Evolutionary conservation across 53 echinoderm and acorn worm genomes (phyloP).

Genomic region (Holothuria scabra): DNA sequence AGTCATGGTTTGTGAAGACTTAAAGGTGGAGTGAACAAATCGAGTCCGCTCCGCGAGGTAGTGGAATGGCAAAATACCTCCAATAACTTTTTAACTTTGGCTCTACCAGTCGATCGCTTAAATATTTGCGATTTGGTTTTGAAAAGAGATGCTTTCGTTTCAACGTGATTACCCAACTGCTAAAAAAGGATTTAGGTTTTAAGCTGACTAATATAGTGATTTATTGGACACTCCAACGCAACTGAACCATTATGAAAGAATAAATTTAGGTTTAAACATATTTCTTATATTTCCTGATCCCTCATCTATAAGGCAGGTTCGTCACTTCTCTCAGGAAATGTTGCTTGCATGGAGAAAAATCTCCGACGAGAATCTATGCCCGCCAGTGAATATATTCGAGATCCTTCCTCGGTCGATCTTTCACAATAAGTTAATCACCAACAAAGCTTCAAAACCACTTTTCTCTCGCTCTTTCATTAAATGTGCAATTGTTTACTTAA

Average conservation of each 20-base stretch:
- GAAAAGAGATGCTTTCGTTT: slow-evolving; percentile 20
- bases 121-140: background rate
- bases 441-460: background rate
- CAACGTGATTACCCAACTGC: slow-evolving; percentile 1
- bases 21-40: too few species aligned
- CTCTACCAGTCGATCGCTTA: background rate
- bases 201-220: background rate
- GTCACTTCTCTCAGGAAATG: background rate
- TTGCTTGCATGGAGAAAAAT: background rate
- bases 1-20: too few species aligned
- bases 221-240: too few species aligned
- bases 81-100: background rate
- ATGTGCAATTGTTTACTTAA: slow-evolving; percentile 1
- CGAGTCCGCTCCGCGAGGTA: too few species aligned
- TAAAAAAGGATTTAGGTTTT: background rate
- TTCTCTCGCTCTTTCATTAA: background rate
- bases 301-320: too few species aligned
- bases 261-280: slow-evolving; percentile 11
- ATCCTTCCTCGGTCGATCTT: slow-evolving; percentile 20
- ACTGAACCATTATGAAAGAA: slow-evolving; percentile 28
- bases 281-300: background rate
- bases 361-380: background rate
- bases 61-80: slow-evolving; percentile 23
- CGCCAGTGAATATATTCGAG: background rate
- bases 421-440: slow-evolving; percentile 24